These are phyloP conservation scores for Hemicentrotus pulcherrimus DNA, from an alignment of 35 echinoderm and acorn worm species.

Conservation along the genomic window DNA sequence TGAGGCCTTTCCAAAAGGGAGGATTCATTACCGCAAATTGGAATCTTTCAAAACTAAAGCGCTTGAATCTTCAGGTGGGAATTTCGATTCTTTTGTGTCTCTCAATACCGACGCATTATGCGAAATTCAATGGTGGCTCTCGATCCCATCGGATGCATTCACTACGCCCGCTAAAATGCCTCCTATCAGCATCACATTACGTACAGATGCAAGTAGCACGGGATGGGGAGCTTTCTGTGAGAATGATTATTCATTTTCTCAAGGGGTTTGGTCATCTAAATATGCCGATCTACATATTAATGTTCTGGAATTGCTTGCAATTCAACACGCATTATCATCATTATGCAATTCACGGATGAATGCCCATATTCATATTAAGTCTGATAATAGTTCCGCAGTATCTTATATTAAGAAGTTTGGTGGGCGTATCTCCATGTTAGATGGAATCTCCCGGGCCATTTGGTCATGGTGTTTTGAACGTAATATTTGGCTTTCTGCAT, in stretches of 20 bases:
- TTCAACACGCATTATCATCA: neutral
- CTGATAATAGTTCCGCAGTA: neutral
- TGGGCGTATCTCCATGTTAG: neutral
- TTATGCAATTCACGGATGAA: neutral
- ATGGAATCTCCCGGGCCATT: neutral
- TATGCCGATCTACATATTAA: constrained; percentile 40
- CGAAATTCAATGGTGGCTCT: constrained; percentile 36
- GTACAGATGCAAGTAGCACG: constrained; percentile 22
- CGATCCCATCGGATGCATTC: neutral
- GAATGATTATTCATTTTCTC: constrained; percentile 30
- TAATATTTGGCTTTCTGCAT: neutral
- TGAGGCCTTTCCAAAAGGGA: constrained; percentile 47
- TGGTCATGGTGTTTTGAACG: constrained; percentile 8
- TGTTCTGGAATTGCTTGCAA: neutral
- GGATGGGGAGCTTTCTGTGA: constrained; percentile 37
- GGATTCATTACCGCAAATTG: neutral
- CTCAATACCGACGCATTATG: neutral
- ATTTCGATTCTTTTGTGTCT: neutral
- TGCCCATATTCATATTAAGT: neutral
- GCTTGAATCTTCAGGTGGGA: neutral
- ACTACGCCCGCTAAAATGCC: neutral
- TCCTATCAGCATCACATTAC: neutral
- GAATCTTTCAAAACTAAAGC: constrained; percentile 23
- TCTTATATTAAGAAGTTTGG: neutral
- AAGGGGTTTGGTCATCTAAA: neutral